A percentile compares a stretch with the other conserved stretches of the same genome.
Evolutionary conservation across 2,113 vertebrate species (phyloP).

Genomic region (Proteles cristata): DNA sequence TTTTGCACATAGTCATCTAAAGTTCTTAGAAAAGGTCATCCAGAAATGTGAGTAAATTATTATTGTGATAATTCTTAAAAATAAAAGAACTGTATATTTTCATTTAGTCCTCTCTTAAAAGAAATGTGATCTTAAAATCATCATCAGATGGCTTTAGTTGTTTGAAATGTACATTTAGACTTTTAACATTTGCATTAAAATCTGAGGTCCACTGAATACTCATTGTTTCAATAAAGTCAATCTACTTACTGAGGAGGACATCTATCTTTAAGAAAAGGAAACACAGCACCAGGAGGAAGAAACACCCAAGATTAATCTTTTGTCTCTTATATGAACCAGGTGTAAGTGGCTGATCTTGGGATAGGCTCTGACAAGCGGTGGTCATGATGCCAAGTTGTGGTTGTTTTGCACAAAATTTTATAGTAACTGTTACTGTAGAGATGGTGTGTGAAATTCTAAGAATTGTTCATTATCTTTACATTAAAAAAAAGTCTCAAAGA

Average conservation of each 20-base stretch:
- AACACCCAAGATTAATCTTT: background rate
- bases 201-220: background rate
- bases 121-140: background rate
- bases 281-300: background rate
- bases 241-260: background rate
- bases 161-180: background rate
- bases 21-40: background rate
- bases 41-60: background rate
- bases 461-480: background rate
- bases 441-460: background rate
- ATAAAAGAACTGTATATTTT: background rate
- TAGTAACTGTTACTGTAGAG: background rate
- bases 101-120: background rate
- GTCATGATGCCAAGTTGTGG: background rate
- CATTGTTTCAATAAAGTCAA: background rate
- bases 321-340: background rate
- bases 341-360: background rate
- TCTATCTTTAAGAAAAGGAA: constrained; percentile 44
- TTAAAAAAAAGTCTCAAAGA: background rate
- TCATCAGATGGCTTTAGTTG: background rate
- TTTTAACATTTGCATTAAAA: background rate
- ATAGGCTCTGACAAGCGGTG: background rate
- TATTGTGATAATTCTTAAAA: background rate
- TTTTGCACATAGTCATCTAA: background rate
- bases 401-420: background rate